phyloP scores from a whole-genome alignment of 1,140 invertebrate genomes.

The Drosophila novamexicana region DNA sequence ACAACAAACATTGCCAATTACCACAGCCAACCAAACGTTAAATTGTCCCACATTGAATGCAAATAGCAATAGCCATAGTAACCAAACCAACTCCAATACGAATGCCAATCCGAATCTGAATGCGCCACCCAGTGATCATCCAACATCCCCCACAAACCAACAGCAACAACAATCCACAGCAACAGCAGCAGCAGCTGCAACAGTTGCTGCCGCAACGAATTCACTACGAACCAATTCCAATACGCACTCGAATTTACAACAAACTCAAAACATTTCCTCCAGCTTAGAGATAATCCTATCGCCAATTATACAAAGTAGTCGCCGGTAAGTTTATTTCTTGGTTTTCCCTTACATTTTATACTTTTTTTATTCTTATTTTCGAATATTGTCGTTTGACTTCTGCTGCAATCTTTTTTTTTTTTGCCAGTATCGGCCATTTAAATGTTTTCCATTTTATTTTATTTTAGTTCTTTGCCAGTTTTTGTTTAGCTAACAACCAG shows the following conservation, averaged over 20 bases:
- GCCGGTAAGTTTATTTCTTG: slow-evolving; percentile 83
- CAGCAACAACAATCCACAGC: slow-evolving; percentile 46
- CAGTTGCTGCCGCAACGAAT: slow-evolving; percentile 49
- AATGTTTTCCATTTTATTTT: slow-evolving; percentile 6
- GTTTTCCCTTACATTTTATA: slow-evolving; percentile 46
- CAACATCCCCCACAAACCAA: slow-evolving; percentile 46
- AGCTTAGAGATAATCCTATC: slow-evolving; percentile 84
- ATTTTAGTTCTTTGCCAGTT: slow-evolving; percentile 8
- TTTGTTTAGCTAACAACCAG: slow-evolving; percentile 54
- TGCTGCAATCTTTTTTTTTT: not conserved
- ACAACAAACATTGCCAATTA: slow-evolving; percentile 66
- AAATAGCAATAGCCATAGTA: slow-evolving; percentile 62
- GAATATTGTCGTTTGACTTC: slow-evolving; percentile 11
- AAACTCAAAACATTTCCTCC: slow-evolving; percentile 84
- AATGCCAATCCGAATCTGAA: slow-evolving; percentile 49
- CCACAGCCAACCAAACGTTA: slow-evolving; percentile 71
- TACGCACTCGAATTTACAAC: slow-evolving; percentile 73
- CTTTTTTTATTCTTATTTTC: slow-evolving; percentile 11
- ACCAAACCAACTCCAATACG: slow-evolving; percentile 55
- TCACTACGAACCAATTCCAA: slow-evolving; percentile 45
- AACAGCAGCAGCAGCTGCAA: slow-evolving; percentile 27
- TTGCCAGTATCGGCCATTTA: not conserved
- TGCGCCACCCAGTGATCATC: slow-evolving; percentile 47
- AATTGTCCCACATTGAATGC: slow-evolving; percentile 77
- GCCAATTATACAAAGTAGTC: slow-evolving; percentile 85